Percentiles rank a stretch among this genome's conserved stretches.
phyloP scores from a whole-genome alignment of 2,113 vertebrate species.

The Xenopus laevis region DNA sequence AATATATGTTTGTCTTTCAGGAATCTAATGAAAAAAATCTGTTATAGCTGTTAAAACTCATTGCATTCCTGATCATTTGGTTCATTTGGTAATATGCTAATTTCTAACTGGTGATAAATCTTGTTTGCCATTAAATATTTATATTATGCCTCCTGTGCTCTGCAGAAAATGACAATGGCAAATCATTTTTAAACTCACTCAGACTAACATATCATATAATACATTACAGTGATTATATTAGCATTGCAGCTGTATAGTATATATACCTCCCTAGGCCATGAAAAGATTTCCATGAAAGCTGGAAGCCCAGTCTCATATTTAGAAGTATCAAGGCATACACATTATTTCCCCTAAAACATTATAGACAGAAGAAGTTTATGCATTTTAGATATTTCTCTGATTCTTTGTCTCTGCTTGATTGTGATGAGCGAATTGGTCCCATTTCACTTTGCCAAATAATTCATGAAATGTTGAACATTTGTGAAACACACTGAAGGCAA shows the following conservation, averaged over 20 bases:
- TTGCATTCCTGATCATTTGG: constrained; percentile 28
- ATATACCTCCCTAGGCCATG: constrained; percentile 8
- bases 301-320: too few relatives aligned
- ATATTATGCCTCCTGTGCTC: constrained; percentile 36
- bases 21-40: constrained; percentile 13
- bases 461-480: too few relatives aligned
- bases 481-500: too few relatives aligned
- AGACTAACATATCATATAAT: constrained; percentile 19
- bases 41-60: constrained; percentile 34
- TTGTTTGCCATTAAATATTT: constrained; percentile 38
- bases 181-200: constrained; percentile 27
- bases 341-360: too few relatives aligned
- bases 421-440: too few relatives aligned
- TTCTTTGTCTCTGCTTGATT: too few relatives aligned
- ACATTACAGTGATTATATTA: constrained; percentile 32
- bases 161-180: constrained; percentile 43
- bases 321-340: too few relatives aligned
- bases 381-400: too few relatives aligned
- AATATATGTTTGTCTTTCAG: constrained; percentile 25
- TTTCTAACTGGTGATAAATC: constrained; percentile 39
- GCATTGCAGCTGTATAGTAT: constrained; percentile 3
- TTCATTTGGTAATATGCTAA: constrained; percentile 32
- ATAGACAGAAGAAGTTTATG: too few relatives aligned
- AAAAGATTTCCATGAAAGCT: constrained; percentile 1
- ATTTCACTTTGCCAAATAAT: too few relatives aligned